These are phyloP conservation scores for Aphis craccivora DNA, from an alignment of 1,140 invertebrate genomes.

Conservation along the genomic window DNA sequence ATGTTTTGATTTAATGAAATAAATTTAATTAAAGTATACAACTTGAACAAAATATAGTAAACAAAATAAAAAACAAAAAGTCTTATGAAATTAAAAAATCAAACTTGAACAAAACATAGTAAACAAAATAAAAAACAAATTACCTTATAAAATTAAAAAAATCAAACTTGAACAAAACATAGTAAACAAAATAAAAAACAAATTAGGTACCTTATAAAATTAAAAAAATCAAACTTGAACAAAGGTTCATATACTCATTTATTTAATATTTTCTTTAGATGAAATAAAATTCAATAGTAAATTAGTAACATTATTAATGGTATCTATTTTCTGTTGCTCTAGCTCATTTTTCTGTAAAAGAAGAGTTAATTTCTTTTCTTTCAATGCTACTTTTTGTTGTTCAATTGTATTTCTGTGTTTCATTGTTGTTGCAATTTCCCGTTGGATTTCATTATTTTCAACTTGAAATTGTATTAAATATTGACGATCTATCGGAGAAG, in stretches of 20 bases:
- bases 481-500: background rate
- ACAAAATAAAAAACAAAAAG: background rate
- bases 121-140: too few species aligned
- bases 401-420: background rate
- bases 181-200: too few species aligned
- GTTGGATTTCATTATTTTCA: constrained; percentile 8
- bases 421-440: background rate
- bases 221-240: too few species aligned
- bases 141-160: too few species aligned
- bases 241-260: background rate
- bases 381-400: background rate
- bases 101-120: background rate
- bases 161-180: too few species aligned
- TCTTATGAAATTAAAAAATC: background rate
- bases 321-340: background rate
- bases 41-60: background rate
- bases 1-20: too few species aligned
- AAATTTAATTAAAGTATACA: too few species aligned
- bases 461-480: background rate
- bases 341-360: background rate
- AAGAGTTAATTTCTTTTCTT: background rate
- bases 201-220: too few species aligned
- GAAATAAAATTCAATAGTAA: background rate
- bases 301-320: background rate
- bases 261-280: background rate